Evolutionary conservation across 2,113 vertebrate genomes (phyloP).

Genomic region (Taurulus bubalis): DNA sequence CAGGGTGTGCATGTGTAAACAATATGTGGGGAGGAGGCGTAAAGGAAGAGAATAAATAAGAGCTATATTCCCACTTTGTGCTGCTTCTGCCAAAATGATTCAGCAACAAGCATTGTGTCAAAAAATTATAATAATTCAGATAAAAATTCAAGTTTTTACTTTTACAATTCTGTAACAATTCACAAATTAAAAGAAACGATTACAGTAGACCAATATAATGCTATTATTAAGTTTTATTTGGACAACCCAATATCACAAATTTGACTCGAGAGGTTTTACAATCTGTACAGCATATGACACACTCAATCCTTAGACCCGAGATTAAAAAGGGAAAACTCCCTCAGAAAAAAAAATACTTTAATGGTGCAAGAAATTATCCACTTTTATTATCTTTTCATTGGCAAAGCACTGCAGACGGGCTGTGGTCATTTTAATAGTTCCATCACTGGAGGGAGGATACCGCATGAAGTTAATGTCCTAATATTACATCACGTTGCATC

Average conservation of each 20-base stretch:
- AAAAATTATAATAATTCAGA: not conserved
- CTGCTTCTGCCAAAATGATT: not conserved
- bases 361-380: not conserved
- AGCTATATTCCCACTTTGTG: not conserved
- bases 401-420: not conserved
- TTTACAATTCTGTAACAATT: not conserved
- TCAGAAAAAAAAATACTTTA: not conserved
- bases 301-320: not conserved
- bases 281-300: not conserved
- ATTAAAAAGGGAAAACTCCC: not conserved
- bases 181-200: not conserved
- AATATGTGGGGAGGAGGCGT: not conserved
- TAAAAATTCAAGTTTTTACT: not conserved
- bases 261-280: not conserved
- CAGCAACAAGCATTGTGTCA: not conserved
- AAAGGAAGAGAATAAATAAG: constrained; percentile 16
- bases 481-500: not conserved
- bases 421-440: not conserved
- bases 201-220: not conserved
- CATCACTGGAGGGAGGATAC: not conserved
- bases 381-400: not conserved
- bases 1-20: constrained; percentile 13
- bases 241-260: not conserved
- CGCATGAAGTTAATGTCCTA: not conserved
- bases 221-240: not conserved